phyloP scores from a whole-genome alignment of 2,888 invertebrate genomes.

The Drosophila neonasuta region DNA sequence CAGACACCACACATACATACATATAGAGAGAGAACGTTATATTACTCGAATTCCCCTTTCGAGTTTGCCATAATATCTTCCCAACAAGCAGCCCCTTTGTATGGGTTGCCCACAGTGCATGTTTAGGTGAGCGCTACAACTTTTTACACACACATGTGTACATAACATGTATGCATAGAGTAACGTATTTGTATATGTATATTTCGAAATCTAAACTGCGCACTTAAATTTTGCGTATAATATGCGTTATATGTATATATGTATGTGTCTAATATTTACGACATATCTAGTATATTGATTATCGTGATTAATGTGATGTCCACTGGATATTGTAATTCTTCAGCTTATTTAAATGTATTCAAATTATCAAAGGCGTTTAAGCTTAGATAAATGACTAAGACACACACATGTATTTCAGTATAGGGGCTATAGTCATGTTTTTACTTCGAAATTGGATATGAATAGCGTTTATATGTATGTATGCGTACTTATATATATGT shows the following conservation, averaged over 20 bases:
- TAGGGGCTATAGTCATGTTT: conserved; percentile 1
- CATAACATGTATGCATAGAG: neutral
- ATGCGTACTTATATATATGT: neutral
- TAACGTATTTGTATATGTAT: conserved; percentile 1
- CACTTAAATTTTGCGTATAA: conserved; percentile 50
- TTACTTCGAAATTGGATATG: neutral
- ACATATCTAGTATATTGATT: conserved; percentile 40
- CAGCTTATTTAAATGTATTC: neutral
- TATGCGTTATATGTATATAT: conserved; percentile 12
- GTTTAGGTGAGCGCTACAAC: conserved; percentile 49
- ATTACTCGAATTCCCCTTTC: conserved; percentile 8
- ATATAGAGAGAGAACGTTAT: conserved; percentile 10
- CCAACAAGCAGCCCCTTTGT: conserved; percentile 29
- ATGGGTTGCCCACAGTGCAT: conserved; percentile 45
- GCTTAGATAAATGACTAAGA: conserved; percentile 2
- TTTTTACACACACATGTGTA: conserved; percentile 24
- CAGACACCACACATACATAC: neutral
- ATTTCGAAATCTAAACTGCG: conserved; percentile 44
- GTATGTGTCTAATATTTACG: neutral
- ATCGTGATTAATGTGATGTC: conserved; percentile 17
- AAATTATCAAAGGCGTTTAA: neutral
- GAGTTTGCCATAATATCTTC: conserved; percentile 16
- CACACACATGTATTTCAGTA: neutral
- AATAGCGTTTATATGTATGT: neutral
- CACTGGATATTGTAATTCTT: conserved; percentile 1